Evolutionary conservation across 1,140 invertebrate genomes (phyloP), one percentile per base, ranked within the genome.

Genomic region (Parapsyche elsis): DNA sequence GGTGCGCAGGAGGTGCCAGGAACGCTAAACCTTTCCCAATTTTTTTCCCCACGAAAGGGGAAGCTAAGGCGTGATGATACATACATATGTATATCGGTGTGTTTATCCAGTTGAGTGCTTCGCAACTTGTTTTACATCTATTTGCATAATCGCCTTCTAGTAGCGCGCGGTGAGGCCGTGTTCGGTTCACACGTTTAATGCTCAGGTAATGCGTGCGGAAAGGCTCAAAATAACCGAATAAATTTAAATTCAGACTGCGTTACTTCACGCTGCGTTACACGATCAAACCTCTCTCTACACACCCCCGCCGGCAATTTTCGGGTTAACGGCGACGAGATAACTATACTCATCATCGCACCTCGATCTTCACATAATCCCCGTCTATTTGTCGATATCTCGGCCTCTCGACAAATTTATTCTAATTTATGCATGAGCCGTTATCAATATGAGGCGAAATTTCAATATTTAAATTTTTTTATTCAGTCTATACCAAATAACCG

Each of bases 161-260:
- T 49, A 70, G 19, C 57, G 64, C 19, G 5, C 64, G 64, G 21
- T 26, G 30, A 21, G 64, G n/a, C 64, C 9, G 71, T 49, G 57
- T 70, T 80, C 73, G 21, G 71, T 80, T 81, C 78, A 59, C 78
- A 79, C 81, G 78, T 79, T 80, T 80, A 79, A 80, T 80, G 73
- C 74, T 70, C 81, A 77, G 77, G 78, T 81, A 81, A 81, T 80
- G 74, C 67, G 73, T 79, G 71, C 26, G 64, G 67, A 76, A 81
- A 53, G 23, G 24, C 9, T 71, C 64, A 70, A 45, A 78, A 78
- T 78, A 71, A 78, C 14, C 26, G 26, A 78, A 71, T 70, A 45
- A 64, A 64, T 77, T 77, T 77, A 57, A 46, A 26, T 67, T 67
- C 64, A 26, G 21, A 30, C 19, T 67, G 64, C 64, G 64, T 26